Evolutionary conservation across 2,888 invertebrate species (phyloP).

Genomic region (Eueremaeus valkanovi): DNA sequence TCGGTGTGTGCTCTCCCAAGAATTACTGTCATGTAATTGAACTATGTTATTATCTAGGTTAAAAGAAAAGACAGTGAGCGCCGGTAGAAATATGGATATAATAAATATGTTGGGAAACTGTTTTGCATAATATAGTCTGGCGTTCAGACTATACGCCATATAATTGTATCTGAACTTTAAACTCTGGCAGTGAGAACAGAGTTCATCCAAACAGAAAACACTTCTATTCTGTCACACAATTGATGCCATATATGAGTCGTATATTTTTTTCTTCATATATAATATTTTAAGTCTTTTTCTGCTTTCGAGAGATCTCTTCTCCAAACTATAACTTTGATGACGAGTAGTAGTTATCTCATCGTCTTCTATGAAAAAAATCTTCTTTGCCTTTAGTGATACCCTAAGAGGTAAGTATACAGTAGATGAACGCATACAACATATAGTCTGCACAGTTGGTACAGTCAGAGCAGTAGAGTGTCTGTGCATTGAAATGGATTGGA

Average conservation of each 20-base stretch:
- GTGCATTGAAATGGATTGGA: background rate
- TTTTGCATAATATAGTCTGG: background rate
- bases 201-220: background rate
- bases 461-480: background rate
- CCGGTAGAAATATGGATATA: background rate
- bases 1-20: background rate
- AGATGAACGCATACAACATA: background rate
- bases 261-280: conserved; percentile 7
- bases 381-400: conserved; percentile 1
- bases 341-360: conserved; percentile 22
- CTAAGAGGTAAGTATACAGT: background rate
- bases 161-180: background rate
- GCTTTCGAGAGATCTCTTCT: background rate
- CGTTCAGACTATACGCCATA: background rate
- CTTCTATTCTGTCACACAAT: conserved; percentile 22
- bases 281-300: too few relatives aligned
- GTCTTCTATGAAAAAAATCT: background rate
- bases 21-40: conserved; percentile 13
- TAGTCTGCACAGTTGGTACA: background rate
- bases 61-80: background rate
- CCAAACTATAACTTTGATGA: background rate
- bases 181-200: background rate
- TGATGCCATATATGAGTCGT: background rate
- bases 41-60: conserved; percentile 15
- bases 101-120: background rate